A percentile compares a stretch with the other conserved stretches of the same genome.
Evolutionary conservation across 2,113 vertebrate genomes (phyloP).

Genomic region (Myocastor coypus): DNA sequence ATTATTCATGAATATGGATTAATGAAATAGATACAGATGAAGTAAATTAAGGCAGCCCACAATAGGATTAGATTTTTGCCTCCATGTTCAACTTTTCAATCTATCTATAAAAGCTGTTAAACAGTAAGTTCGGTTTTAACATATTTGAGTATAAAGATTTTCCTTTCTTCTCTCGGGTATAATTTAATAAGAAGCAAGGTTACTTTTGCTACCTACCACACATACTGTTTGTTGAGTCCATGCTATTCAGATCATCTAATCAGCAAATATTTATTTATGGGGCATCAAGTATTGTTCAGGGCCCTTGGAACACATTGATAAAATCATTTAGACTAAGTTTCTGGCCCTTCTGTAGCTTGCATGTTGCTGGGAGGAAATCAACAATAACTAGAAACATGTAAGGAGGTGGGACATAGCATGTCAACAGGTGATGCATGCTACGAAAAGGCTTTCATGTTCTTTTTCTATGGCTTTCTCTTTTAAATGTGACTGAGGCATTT

Average conservation of each 20-base stretch:
- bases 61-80: not conserved
- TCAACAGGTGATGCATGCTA: not conserved
- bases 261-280: not conserved
- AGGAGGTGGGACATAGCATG: not conserved
- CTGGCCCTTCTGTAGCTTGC: not conserved
- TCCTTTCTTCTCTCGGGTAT: not conserved
- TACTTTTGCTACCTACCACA: not conserved
- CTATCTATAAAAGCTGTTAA: not conserved
- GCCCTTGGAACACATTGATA: not conserved
- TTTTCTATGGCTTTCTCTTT: not conserved
- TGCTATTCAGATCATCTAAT: not conserved
- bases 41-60: not conserved
- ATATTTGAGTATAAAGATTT: conserved; percentile 26
- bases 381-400: not conserved
- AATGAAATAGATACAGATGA: conserved; percentile 12
- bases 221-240: not conserved
- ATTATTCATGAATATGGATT: not conserved
- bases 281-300: not conserved
- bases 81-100: conserved; percentile 31
- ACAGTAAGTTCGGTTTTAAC: not conserved
- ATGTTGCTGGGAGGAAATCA: not conserved
- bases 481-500: not conserved
- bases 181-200: conserved; percentile 7
- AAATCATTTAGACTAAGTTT: not conserved
- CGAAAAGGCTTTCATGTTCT: not conserved